Evolutionary conservation across 1,140 invertebrate genomes (phyloP), one percentile per base, ranked within the genome.

Genomic region (Aethina tumida): DNA sequence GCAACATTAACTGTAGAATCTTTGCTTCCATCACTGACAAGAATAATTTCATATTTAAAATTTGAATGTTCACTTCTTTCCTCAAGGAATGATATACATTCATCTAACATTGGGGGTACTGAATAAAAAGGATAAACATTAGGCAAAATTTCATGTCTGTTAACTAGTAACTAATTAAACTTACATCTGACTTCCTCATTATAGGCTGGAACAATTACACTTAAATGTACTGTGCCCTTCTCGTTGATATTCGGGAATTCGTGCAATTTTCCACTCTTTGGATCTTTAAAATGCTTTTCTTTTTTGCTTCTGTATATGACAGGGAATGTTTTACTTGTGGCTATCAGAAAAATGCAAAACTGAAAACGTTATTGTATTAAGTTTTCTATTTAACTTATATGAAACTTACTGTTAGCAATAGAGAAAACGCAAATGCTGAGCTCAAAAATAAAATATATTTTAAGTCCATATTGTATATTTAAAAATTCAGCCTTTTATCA

Each of bases 21-120:
- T 45, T 58, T 79, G 63, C 92, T 96, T 15, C 94, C 94, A 76
- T 98, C 94, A 68, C 92, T 94, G 2, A 97, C 93, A 43, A 98
- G 65, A 41, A 98, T 91, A 3, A 98, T 72, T 73, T 98, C 94
- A 71, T 92, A 97, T n/a, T 69, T 79, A 52, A 84, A 92, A 26
- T 62, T 64, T 21, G 59, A 45, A 38, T 60, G 64, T 59, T 69
- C 67, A 27, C 56, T 55, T 51, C 79, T 70, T 19, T 68, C 52
- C 56, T 91, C 83, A 39, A 98, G 66, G 63, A 81, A 96, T 28
- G 75, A 71, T 33, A 95, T 51, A 49, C 87, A 84, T 68, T 96
- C 91, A 53, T 97, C 84, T 38, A 98, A 62, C 94, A 97, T 98
- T 4, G 74, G 68, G 17, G 84, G 78, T 47, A 97, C 88, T 92